A percentile compares a stretch with the other conserved stretches of the same genome.
Conservation (phyloP, 1,140 invertebrate species). For the Temnothorax longispinosus region DNA sequence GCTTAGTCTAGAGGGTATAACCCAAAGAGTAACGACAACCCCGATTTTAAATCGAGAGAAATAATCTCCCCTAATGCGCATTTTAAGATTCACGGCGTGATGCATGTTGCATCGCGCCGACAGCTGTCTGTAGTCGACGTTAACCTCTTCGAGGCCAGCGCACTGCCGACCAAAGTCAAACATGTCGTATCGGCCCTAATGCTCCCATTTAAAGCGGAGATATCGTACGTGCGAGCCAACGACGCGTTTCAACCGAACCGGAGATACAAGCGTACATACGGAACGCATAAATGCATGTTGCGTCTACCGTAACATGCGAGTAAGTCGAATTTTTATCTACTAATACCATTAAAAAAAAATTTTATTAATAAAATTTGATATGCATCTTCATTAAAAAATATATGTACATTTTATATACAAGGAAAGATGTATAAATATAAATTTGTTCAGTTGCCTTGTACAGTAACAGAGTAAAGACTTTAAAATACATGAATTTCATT, state of each 20-base stretch:
- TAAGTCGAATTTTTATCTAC: not conserved
- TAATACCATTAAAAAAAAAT: not conserved
- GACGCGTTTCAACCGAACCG: conserved; percentile 60
- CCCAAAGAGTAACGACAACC: not conserved
- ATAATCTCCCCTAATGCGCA: conserved; percentile 78
- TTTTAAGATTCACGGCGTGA: conserved; percentile 77
- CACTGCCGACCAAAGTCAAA: conserved; percentile 48
- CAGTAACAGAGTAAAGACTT: not conserved
- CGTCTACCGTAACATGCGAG: not conserved
- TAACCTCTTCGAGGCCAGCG: conserved; percentile 50
- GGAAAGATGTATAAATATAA: conserved; percentile 6
- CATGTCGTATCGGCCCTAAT: conserved; percentile 54
- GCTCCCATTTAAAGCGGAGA: conserved; percentile 54
- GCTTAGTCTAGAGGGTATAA: not conserved
- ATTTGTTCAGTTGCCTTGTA: not conserved
- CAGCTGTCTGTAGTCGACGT: conserved; percentile 51
- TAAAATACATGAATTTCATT: conserved; percentile 7
- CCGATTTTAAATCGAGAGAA: conserved; percentile 71
- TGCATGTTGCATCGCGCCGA: conserved; percentile 38
- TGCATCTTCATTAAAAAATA: no score
- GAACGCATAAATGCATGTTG: conserved; percentile 8
- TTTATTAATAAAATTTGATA: not conserved
- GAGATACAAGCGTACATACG: not conserved
- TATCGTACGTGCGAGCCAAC: conserved; percentile 64
- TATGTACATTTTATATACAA: not conserved